Conservation (phyloP, 2,888 invertebrate genomes). For the Physocephala rufipes region DNA sequence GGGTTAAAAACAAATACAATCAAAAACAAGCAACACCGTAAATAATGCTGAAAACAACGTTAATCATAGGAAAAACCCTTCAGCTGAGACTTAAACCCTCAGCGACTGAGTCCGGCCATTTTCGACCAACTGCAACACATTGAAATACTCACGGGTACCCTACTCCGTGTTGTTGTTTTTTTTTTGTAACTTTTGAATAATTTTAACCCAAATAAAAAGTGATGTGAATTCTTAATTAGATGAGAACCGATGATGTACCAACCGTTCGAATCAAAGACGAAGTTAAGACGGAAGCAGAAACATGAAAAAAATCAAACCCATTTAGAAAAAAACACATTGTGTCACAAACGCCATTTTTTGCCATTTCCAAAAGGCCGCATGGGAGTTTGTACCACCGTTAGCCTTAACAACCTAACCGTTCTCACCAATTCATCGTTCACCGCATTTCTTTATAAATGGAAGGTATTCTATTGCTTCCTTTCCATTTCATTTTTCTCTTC, state of each 20-base stretch:
- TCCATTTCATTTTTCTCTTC: slow-evolving; percentile 27
- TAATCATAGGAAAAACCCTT: slow-evolving; percentile 36
- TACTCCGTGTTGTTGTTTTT: not conserved
- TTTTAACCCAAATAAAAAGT: slow-evolving; percentile 66
- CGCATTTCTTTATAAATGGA: not conserved
- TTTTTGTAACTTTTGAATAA: slow-evolving; percentile 63
- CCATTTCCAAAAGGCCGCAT: slow-evolving; percentile 45
- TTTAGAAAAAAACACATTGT: slow-evolving; percentile 18
- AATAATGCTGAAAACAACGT: slow-evolving; percentile 32
- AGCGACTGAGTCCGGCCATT: not conserved
- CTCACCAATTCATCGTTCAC: not conserved
- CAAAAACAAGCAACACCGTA: slow-evolving; percentile 10
- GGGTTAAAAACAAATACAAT: slow-evolving; percentile 18
- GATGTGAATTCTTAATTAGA: slow-evolving; percentile 66
- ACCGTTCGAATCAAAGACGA: slow-evolving; percentile 17
- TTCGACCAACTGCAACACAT: not conserved
- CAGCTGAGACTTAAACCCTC: slow-evolving; percentile 29
- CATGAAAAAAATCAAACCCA: slow-evolving; percentile 25
- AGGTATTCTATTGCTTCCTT: not conserved
- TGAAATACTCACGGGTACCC: not conserved
- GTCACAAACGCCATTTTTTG: slow-evolving; percentile 26
- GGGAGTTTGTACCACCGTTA: slow-evolving; percentile 46
- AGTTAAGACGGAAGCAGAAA: slow-evolving; percentile 28
- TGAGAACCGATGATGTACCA: slow-evolving; percentile 40
- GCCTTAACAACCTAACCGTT: not conserved